phyloP scores from a whole-genome alignment of 2,113 vertebrate species.

The Albula glossodonta region DNA sequence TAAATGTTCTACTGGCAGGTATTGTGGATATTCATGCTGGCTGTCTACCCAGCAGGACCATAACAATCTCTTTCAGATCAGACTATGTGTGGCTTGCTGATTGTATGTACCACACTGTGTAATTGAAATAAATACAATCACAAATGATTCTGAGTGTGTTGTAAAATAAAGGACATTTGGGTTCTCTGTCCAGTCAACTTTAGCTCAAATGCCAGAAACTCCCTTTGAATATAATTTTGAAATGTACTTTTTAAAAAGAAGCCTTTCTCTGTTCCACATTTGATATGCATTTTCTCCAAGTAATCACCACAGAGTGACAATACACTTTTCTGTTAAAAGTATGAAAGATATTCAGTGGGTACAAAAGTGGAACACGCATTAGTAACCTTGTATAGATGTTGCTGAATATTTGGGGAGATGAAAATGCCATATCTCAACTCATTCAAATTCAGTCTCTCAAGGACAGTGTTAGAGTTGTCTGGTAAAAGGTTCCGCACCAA shows the following conservation, averaged over 20 bases:
- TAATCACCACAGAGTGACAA: neutral
- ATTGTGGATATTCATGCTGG: neutral
- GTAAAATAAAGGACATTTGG: neutral
- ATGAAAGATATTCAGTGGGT: neutral
- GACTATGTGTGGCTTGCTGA: neutral
- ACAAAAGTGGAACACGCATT: neutral
- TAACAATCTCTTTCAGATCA: neutral
- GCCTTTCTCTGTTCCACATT: neutral
- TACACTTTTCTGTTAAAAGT: neutral
- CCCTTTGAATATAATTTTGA: too few relatives aligned
- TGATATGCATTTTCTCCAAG: neutral
- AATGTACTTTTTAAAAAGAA: neutral
- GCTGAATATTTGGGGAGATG: neutral
- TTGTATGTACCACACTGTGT: neutral
- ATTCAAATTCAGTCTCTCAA: neutral
- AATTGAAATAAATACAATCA: neutral
- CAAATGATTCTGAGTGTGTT: constrained; percentile 13
- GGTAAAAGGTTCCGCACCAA: neutral
- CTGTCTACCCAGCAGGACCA: neutral
- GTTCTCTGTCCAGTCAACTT: constrained; percentile 1
- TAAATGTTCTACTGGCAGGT: neutral
- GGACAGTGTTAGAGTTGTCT: neutral
- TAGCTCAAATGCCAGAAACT: neutral
- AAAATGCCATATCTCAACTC: neutral
- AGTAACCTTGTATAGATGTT: neutral